Conservation (phyloP, 2,888 invertebrate genomes). For the Lymantria dispar region DNA sequence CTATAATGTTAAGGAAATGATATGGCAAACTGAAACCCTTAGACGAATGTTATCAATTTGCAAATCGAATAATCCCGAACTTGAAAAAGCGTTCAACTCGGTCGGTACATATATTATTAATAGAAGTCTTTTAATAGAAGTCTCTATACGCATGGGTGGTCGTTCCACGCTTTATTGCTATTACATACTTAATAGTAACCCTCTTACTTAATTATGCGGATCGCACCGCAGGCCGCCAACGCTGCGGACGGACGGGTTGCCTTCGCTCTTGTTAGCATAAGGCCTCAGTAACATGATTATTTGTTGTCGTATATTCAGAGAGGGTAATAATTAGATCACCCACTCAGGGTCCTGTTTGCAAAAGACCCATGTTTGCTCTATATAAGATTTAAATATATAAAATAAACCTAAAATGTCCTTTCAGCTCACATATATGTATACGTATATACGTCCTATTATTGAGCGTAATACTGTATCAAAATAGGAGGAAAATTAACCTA, state of each 20-base stretch:
- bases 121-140: slow-evolving; percentile 50
- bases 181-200: slow-evolving; percentile 76
- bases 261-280: slow-evolving; percentile 58
- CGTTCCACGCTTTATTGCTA: slow-evolving; percentile 66
- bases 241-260: slow-evolving; percentile 59
- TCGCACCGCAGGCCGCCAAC: slow-evolving; percentile 50
- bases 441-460: too few relatives aligned
- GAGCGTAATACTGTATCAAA: too few relatives aligned
- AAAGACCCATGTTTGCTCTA: slow-evolving; percentile 25
- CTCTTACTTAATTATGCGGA: slow-evolving; percentile 78
- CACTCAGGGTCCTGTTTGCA: slow-evolving; percentile 27
- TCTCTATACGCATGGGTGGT: slow-evolving; percentile 50
- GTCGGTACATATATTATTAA: slow-evolving; percentile 49
- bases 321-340: slow-evolving; percentile 48
- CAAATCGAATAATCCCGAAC: slow-evolving; percentile 12
- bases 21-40: too few relatives aligned
- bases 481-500: too few relatives aligned
- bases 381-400: slow-evolving; percentile 17
- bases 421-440: too few relatives aligned
- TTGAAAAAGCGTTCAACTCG: slow-evolving; percentile 38
- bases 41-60: too few relatives aligned
- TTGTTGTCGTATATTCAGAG: slow-evolving; percentile 54
- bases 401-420: slow-evolving; percentile 4
- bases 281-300: slow-evolving; percentile 63
- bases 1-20: too few relatives aligned